Base-by-base conservation (phyloP, 1,140 invertebrate species). In the Colletes latitarsis region DNA sequence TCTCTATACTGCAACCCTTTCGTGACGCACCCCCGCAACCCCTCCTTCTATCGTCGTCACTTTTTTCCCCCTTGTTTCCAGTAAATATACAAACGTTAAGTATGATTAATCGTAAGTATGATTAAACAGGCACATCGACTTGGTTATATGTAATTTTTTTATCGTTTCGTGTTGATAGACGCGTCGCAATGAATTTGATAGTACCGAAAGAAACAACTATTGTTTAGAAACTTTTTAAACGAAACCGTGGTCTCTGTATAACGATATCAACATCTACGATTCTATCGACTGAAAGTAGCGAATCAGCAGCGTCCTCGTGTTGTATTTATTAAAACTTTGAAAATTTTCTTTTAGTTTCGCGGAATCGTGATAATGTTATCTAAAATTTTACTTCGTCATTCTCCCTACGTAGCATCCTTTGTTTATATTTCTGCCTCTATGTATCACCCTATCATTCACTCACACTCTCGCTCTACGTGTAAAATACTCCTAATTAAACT, bases 81-180 rank as follows among this genome's bases (percentile, higher is more conserved):
- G 41, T 78, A 71, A 74, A 82, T 85, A 82, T 64, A 66, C 10
- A 49, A 49, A 49, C 10, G 6, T 49, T 49, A 49, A 49, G 10
- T 49, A 49, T 49, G 10, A 49, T 49, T 49, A 49, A 12, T 49
- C 49, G 49, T 49, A 49, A 49, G 49, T 49, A 49, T 49, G 49
- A 49, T 92, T 90, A 90, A 92, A 92, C 90, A 93, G 92, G 92
- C 92, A 93, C 92, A 93, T 93, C 88, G 89, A 93, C 85, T 92
- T 90, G 90, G 87, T 92, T 92, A 92, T 85, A 91, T 92, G 89
- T 75, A 75, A 1, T 58, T 63, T 82, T 83, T 75, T 8, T n/a
- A 30, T 57, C 74, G 30, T 55, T 75, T 66, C 6, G 46, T 17
- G 3, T 41, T 14, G 10, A 14, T 57, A 66, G 39, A 70, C 66